phyloP scores from a whole-genome alignment of 2,888 invertebrate genomes.

The Epinotia demarniana region DNA sequence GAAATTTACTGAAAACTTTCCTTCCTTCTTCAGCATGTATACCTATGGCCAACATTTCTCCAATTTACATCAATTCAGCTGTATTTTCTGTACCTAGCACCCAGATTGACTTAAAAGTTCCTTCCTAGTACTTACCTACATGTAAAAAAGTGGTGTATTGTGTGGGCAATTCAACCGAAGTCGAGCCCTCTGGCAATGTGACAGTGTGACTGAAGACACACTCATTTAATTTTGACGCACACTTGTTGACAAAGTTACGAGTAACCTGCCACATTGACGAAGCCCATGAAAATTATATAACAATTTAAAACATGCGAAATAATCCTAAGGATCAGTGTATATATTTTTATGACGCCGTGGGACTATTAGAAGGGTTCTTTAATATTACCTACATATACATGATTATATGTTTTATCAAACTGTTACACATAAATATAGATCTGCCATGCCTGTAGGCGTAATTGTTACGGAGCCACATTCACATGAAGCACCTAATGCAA shows the following conservation, averaged over 20 bases:
- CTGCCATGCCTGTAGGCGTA: slow-evolving; percentile 2
- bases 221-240: too few relatives aligned
- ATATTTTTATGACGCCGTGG: neutral
- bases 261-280: too few relatives aligned
- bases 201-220: too few relatives aligned
- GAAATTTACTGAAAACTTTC: neutral
- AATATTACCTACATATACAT: slow-evolving; percentile 7
- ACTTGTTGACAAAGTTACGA: too few relatives aligned
- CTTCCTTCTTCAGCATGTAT: neutral
- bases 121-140: too few relatives aligned
- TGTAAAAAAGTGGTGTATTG: too few relatives aligned
- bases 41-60: neutral
- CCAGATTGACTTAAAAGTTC: too few relatives aligned
- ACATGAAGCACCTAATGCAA: slow-evolving; percentile 26
- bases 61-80: neutral
- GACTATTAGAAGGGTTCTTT: neutral
- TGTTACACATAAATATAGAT: slow-evolving; percentile 16
- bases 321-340: neutral
- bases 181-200: too few relatives aligned
- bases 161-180: too few relatives aligned
- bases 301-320: neutral
- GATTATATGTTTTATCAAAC: slow-evolving; percentile 2
- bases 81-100: too few relatives aligned
- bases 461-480: slow-evolving; percentile 14
- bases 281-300: too few relatives aligned